Conservation (phyloP, 2,888 invertebrate species). For the Melanostoma scalare region DNA sequence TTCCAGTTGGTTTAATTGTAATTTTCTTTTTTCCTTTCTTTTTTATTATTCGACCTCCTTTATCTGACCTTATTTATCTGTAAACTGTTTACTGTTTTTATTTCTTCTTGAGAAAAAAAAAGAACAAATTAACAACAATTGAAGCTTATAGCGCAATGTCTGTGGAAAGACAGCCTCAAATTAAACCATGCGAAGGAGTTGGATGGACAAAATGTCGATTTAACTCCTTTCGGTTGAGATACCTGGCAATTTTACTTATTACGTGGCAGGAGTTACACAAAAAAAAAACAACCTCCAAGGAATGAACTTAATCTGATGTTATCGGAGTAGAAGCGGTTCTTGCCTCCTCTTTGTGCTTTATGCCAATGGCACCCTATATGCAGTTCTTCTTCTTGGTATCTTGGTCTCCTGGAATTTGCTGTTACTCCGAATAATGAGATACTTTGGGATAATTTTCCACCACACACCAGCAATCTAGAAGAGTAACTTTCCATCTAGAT, state of each 20-base stretch:
- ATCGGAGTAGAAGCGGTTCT: constrained; percentile 78
- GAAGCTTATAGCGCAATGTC: constrained; percentile 23
- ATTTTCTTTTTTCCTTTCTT: constrained; percentile 19
- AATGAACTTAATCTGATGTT: constrained; percentile 73
- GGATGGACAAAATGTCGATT: constrained; percentile 74
- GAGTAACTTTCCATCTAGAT: constrained; percentile 71
- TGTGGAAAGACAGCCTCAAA: constrained; percentile 45
- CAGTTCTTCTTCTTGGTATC: constrained; percentile 41
- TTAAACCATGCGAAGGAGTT: constrained; percentile 41
- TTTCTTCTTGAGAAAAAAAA: constrained; percentile 3
- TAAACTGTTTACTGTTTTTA: constrained; percentile 28
- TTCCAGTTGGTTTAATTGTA: constrained; percentile 44
- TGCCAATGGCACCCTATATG: constrained; percentile 43
- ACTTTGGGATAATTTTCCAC: constrained; percentile 73
- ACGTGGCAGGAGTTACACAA: constrained; percentile 12
- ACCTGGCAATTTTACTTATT: constrained; percentile 67
- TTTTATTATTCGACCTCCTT: not conserved
- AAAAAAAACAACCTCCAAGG: constrained; percentile 27
- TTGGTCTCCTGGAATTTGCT: constrained; percentile 50
- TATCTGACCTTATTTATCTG: constrained; percentile 65
- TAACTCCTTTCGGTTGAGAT: constrained; percentile 53
- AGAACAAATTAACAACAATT: constrained; percentile 45
- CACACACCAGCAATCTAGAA: constrained; percentile 69
- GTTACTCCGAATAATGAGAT: constrained; percentile 69
- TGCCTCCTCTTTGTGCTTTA: constrained; percentile 17